Percentiles rank a stretch among this genome's conserved stretches.
These are phyloP conservation scores for Coleophora deauratella DNA, from an alignment of 2,888 invertebrate genomes.

Conservation along the genomic window DNA sequence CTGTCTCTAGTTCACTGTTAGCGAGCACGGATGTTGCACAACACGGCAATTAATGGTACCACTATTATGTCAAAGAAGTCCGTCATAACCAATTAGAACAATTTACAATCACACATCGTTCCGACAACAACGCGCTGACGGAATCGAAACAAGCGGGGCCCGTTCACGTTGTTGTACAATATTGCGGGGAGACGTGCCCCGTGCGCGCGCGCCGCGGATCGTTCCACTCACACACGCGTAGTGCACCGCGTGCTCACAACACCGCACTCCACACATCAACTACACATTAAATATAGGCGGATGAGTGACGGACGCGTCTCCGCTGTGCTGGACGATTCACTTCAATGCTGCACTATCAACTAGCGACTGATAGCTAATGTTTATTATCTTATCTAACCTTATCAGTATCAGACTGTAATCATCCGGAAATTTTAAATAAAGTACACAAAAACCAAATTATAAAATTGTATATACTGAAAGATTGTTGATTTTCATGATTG, in stretches of 20 bases:
- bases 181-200: constrained; percentile 40
- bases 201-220: constrained; percentile 34
- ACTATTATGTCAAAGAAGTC: constrained; percentile 57
- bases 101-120: constrained; percentile 64
- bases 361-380: constrained; percentile 24
- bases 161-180: constrained; percentile 66
- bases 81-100: constrained; percentile 69
- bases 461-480: too few species aligned
- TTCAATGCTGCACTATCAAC: constrained; percentile 14
- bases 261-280: constrained; percentile 29
- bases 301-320: constrained; percentile 35
- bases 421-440: constrained; percentile 21
- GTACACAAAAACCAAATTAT: neutral
- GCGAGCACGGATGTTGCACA: constrained; percentile 43
- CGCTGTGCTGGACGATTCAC: constrained; percentile 16
- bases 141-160: constrained; percentile 60
- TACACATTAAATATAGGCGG: constrained; percentile 18
- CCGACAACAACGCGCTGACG: constrained; percentile 57
- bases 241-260: constrained; percentile 21
- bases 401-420: constrained; percentile 26
- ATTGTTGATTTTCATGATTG: too few species aligned
- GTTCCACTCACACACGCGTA: constrained; percentile 32
- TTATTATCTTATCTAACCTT: constrained; percentile 19
- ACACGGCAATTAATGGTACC: constrained; percentile 50
- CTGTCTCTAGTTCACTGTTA: constrained; percentile 45